Base-by-base conservation (phyloP, 2,113 vertebrate genomes). In the Centropus unirufus region DNA sequence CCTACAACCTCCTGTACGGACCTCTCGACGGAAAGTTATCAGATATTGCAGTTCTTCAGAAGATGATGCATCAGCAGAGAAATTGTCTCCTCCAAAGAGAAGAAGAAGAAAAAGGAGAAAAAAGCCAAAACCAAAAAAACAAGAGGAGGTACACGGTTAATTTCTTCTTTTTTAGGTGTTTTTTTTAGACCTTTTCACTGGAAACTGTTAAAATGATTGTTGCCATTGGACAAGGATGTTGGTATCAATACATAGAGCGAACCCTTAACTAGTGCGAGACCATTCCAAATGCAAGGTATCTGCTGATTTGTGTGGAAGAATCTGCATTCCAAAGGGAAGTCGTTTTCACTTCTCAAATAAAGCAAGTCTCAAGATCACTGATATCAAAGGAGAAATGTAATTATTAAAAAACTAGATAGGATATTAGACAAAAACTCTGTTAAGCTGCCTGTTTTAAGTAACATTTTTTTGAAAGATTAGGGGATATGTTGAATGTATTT, bases 21-120 rank as follows among this genome's bases (percentile, higher is more conserved):
- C 97, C 27, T 98, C 98, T 32, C 97, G 99, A 6, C 98, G 98
- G 72, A 98, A 98, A 20, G 77, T 93, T 32, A 59, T 97, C 11
- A 95, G 98, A 19, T 98, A 98, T 63, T 97, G 98, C 89, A 99
- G 98, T 97, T 98, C 98, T 95, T 99, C 99, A 5, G 99, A 99
- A 67, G 99, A 99, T 15, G 99, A 99, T 63, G 94, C 97, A 24
- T 98, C 98, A 9, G 88, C 97, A 14, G 94, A 98, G 98, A 88
- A 98, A 97, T 89, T 95, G 55, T 96, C 98, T 95, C 94, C 98
- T 97, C 94, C 98, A 96, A 97, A 96, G 92, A 97, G 96, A 52
- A 97, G 96, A 17, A 97, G 96, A 66, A 92, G 86, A 67, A 98
- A 97, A 95, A 97, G 97, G 77, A 97, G 94, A 66, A 97, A 97